A percentile compares a stretch with the other conserved stretches of the same genome.
Conservation (phyloP, 1,140 invertebrate genomes). For the Neodiprion fabricii region DNA sequence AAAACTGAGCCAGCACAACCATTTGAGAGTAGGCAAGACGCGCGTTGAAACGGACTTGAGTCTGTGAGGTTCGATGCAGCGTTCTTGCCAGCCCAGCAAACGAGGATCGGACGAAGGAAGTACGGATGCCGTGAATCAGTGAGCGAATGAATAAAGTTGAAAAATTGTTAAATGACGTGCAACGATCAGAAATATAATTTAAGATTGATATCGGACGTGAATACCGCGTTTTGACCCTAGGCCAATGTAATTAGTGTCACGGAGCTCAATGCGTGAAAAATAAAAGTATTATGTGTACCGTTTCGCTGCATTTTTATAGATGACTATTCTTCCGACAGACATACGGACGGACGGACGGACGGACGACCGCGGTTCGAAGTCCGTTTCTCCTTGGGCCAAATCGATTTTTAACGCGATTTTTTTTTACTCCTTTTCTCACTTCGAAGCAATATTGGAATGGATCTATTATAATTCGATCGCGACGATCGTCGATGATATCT, state of each 20-base stretch:
- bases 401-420: no score
- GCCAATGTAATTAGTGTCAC: not conserved
- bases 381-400: no score
- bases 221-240: not conserved
- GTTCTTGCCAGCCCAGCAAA: not conserved
- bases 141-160: no score
- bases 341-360: no score
- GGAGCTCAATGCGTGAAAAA: not conserved
- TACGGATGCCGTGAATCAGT: not conserved
- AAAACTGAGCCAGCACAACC: not conserved
- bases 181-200: not conserved
- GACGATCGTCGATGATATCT: no score
- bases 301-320: not conserved
- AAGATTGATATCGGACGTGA: conserved; percentile 1
- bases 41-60: not conserved
- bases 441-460: no score
- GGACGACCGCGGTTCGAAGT: no score
- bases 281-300: not conserved
- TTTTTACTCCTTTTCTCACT: no score
- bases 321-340: no score
- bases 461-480: no score
- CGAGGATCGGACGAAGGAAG: not conserved
- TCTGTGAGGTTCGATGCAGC: not conserved
- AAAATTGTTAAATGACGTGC: not conserved
- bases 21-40: not conserved